Conservation (phyloP, 1,140 invertebrate genomes). For the Philopotamus ludificatus region DNA sequence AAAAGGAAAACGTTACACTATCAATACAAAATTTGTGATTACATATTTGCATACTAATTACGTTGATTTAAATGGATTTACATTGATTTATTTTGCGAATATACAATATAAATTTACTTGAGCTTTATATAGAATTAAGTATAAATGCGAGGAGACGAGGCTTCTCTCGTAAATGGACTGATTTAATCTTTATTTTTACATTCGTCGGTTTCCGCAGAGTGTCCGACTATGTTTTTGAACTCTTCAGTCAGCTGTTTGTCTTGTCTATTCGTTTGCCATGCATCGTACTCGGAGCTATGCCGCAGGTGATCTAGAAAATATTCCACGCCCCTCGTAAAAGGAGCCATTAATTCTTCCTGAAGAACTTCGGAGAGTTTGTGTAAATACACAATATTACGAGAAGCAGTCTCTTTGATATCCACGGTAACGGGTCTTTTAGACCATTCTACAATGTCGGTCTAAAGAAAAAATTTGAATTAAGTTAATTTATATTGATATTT, state of each 20-base stretch:
- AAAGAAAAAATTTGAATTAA: slow-evolving; percentile 17
- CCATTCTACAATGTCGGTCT: slow-evolving; percentile 52
- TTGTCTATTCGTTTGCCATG: slow-evolving; percentile 53
- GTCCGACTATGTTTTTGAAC: slow-evolving; percentile 51
- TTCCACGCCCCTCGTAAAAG: slow-evolving; percentile 51
- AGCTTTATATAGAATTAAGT: too few relatives aligned
- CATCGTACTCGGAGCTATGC: slow-evolving; percentile 52
- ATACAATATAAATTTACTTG: too few relatives aligned
- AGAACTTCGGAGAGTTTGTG: slow-evolving; percentile 52
- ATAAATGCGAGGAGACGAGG: too few relatives aligned
- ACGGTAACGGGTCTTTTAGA: slow-evolving; percentile 49
- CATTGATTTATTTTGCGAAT: too few relatives aligned
- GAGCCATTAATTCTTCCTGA: slow-evolving; percentile 51
- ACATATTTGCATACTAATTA: too few relatives aligned
- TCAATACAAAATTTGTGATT: too few relatives aligned
- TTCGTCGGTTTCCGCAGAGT: too few relatives aligned
- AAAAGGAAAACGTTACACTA: too few relatives aligned
- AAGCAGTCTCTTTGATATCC: slow-evolving; percentile 51
- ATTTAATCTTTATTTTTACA: too few relatives aligned
- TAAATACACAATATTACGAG: slow-evolving; percentile 52
- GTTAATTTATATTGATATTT: slow-evolving; percentile 6
- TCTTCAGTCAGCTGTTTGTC: slow-evolving; percentile 51
- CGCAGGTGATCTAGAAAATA: slow-evolving; percentile 51
- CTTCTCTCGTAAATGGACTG: too few relatives aligned
- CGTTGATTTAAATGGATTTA: too few relatives aligned